Conservation (phyloP, 2,888 invertebrate genomes). For the Lasioglossum zephyrum region DNA sequence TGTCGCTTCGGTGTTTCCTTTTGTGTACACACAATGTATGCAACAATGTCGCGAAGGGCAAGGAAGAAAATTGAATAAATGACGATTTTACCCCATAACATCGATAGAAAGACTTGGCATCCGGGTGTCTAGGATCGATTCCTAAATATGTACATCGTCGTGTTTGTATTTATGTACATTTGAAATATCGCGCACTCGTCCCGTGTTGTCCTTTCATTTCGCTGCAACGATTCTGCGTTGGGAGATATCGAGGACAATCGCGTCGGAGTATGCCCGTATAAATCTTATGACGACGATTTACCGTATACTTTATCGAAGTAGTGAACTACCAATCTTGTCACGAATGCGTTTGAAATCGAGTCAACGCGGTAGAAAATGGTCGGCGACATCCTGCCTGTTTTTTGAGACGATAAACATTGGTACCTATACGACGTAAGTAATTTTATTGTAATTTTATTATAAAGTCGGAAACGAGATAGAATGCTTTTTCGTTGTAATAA, state of each 20-base stretch:
- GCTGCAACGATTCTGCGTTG: background rate
- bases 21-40: background rate
- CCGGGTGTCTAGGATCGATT: background rate
- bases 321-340: conserved; percentile 4
- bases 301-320: conserved; percentile 17
- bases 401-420: background rate
- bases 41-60: background rate
- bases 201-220: background rate
- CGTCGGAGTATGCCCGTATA: conserved; percentile 8
- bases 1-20: background rate
- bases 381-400: background rate
- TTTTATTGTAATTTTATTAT: background rate
- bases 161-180: background rate
- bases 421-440: background rate
- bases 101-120: background rate
- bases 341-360: conserved; percentile 22
- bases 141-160: background rate
- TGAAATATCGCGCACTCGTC: background rate
- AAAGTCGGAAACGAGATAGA: background rate
- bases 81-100: background rate
- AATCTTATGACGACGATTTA: conserved; percentile 12
- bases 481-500: background rate
- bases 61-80: background rate
- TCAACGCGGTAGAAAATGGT: conserved; percentile 29
- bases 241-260: background rate